Conservation (phyloP, 2,888 invertebrate genomes). For the Drosophila austrosaltans region DNA sequence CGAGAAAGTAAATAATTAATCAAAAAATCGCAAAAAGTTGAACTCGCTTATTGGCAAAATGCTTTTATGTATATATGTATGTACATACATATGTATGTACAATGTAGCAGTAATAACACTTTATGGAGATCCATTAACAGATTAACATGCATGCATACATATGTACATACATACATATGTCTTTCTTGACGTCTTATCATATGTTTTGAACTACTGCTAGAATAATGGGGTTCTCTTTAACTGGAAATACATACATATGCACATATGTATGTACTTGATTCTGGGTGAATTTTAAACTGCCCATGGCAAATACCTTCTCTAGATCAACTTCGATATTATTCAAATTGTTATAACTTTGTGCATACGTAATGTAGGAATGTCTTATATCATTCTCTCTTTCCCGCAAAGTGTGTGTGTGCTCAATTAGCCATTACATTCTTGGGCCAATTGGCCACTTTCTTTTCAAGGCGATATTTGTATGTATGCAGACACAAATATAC, state of each 20-base stretch:
- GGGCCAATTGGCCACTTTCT: slow-evolving; percentile 55
- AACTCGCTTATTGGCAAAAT: too few species aligned
- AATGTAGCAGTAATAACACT: too few species aligned
- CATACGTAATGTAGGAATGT: slow-evolving; percentile 2
- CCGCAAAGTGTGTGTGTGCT: slow-evolving; percentile 2
- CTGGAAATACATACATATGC: slow-evolving; percentile 18
- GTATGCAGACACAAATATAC: slow-evolving; percentile 21
- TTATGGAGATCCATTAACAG: too few species aligned
- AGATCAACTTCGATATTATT: neutral
- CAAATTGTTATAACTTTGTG: neutral
- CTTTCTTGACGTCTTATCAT: neutral
- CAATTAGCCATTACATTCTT: slow-evolving; percentile 12
- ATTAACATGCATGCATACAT: slow-evolving; percentile 20
- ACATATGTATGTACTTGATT: slow-evolving; percentile 3
- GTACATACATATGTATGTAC: too few species aligned
- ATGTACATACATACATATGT: slow-evolving; percentile 21
- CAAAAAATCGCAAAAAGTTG: too few species aligned
- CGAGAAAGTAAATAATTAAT: too few species aligned
- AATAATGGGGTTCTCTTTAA: too few species aligned
- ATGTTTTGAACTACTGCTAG: too few species aligned
- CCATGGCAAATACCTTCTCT: neutral
- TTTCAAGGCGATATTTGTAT: slow-evolving; percentile 52
- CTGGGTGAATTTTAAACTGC: neutral
- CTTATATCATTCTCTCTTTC: slow-evolving; percentile 8
- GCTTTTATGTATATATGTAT: too few species aligned